These are phyloP conservation scores for Hedychridium roseum DNA, from an alignment of 2,888 invertebrate genomes.

Conservation along the genomic window DNA sequence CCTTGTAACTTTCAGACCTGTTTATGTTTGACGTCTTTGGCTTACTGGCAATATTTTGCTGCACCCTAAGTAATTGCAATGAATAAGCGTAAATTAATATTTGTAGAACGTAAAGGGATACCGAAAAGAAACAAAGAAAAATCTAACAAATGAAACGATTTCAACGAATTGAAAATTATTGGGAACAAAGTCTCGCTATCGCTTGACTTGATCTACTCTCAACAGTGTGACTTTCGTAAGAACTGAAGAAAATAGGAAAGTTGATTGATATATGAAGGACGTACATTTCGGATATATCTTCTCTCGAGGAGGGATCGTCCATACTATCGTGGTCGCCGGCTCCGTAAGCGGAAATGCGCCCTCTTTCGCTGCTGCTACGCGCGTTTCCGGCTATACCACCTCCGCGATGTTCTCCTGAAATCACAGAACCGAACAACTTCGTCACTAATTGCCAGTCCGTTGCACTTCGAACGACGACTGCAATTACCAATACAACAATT, in stretches of 20 bases:
- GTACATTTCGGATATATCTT: slow-evolving; percentile 62
- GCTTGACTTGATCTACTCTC: no score
- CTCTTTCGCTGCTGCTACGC: slow-evolving; percentile 55
- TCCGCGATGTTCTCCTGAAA: slow-evolving; percentile 62
- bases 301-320: slow-evolving; percentile 60
- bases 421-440: slow-evolving; percentile 30
- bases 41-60: slow-evolving; percentile 63
- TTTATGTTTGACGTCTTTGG: slow-evolving; percentile 66
- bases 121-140: slow-evolving; percentile 8
- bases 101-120: slow-evolving; percentile 14
- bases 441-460: no score
- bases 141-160: no score
- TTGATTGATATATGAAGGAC: slow-evolving; percentile 26
- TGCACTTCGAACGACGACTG: no score
- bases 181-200: no score
- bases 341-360: slow-evolving; percentile 56
- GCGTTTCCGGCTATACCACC: slow-evolving; percentile 55
- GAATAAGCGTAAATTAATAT: slow-evolving; percentile 40
- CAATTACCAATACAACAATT: no score
- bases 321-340: slow-evolving; percentile 56
- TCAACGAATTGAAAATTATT: no score
- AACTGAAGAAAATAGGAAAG: no score
- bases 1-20: slow-evolving; percentile 79
- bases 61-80: slow-evolving; percentile 53
- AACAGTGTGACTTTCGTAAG: no score